phyloP scores from a whole-genome alignment of 2,113 vertebrate species.

The Puntigrus tetrazona region DNA sequence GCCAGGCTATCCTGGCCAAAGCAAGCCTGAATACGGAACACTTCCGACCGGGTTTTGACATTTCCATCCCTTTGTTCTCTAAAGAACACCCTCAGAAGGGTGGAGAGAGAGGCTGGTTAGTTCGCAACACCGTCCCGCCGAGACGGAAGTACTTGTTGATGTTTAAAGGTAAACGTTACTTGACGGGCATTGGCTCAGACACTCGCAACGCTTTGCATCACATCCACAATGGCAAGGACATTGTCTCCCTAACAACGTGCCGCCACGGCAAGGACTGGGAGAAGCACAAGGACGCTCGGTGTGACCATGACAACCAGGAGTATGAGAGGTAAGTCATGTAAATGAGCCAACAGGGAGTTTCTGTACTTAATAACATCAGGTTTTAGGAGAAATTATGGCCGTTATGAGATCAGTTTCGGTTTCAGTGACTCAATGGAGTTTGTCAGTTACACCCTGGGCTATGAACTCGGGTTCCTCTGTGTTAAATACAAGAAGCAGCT shows the following conservation, averaged over 20 bases:
- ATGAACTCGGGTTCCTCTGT: background rate
- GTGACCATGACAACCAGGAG: conserved; percentile 84
- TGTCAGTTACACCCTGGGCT: conserved; percentile 29
- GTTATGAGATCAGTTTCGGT: conserved; percentile 11
- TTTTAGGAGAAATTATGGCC: background rate
- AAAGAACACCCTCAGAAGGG: conserved; percentile 86
- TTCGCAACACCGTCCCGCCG: conserved; percentile 72
- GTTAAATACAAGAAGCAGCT: conserved; percentile 37
- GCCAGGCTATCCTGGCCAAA: conserved; percentile 89
- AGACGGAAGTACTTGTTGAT: conserved; percentile 84
- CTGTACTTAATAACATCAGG: too few relatives aligned
- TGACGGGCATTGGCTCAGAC: conserved; percentile 81
- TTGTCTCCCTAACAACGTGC: conserved; percentile 86
- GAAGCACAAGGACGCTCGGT: conserved; percentile 85
- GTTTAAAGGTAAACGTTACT: conserved; percentile 87
- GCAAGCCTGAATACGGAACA: conserved; percentile 82
- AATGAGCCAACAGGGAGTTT: background rate
- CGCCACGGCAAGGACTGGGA: conserved; percentile 90
- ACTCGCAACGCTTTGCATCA: conserved; percentile 86
- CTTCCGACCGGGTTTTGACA: conserved; percentile 86
- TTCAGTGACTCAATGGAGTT: conserved; percentile 7
- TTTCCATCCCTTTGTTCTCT: conserved; percentile 90
- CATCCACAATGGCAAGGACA: conserved; percentile 88
- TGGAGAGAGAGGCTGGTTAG: conserved; percentile 80
- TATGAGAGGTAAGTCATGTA: conserved; percentile 80